Percentiles rank a stretch among this genome's conserved stretches.
Conservation (phyloP, 1,140 invertebrate species). For the Zophobas morio region DNA sequence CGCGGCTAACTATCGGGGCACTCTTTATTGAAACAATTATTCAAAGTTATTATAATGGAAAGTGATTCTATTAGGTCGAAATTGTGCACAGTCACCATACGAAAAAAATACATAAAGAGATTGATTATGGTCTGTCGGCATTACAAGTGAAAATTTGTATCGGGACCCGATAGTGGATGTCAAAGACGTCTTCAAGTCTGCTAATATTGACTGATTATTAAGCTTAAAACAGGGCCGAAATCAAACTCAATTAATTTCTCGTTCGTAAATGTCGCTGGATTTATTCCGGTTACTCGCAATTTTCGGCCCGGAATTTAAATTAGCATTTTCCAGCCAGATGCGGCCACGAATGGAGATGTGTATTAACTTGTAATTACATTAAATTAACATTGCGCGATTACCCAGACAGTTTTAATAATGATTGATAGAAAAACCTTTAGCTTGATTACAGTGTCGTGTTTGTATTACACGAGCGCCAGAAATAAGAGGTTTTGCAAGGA, state of each 20-base stretch:
- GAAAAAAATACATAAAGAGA: conserved; percentile 55
- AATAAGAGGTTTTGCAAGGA: not conserved
- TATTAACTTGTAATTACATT: conserved; percentile 62
- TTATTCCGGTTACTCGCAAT: conserved; percentile 47
- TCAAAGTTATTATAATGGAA: conserved; percentile 61
- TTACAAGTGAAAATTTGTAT: conserved; percentile 61
- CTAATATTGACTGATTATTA: conserved; percentile 43
- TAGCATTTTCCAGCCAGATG: conserved; percentile 62
- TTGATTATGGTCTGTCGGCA: conserved; percentile 58
- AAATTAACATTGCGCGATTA: conserved; percentile 60
- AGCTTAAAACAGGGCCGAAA: conserved; percentile 41
- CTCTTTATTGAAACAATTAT: conserved; percentile 62
- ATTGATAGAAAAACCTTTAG: conserved; percentile 59
- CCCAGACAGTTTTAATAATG: conserved; percentile 60
- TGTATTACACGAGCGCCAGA: conserved; percentile 1
- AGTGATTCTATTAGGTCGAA: conserved; percentile 62
- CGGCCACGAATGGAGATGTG: conserved; percentile 58
- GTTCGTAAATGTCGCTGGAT: conserved; percentile 50
- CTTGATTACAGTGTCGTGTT: conserved; percentile 31
- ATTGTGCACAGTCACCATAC: conserved; percentile 57
- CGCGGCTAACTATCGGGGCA: conserved; percentile 34
- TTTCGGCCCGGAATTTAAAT: conserved; percentile 59
- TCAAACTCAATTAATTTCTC: conserved; percentile 57
- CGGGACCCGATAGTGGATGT: conserved; percentile 56
- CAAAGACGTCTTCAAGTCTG: conserved; percentile 47